Evolutionary conservation across 2,113 vertebrate genomes (phyloP), one percentile per base, ranked within the genome.

Genomic region (Fulmarus glacialis): DNA sequence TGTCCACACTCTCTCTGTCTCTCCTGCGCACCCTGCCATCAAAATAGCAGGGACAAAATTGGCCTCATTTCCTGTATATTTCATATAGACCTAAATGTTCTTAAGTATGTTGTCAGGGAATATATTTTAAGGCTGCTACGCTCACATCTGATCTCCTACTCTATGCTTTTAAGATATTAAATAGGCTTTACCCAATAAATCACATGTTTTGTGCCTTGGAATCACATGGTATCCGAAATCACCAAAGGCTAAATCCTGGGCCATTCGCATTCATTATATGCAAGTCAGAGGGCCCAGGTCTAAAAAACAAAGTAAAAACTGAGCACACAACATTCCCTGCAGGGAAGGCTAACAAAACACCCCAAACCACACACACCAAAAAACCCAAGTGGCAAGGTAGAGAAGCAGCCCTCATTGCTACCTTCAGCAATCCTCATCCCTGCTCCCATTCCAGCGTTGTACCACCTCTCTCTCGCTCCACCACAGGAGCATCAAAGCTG

Each of bases 161-260:
- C 77, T 15, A 32, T 60, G 87, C 83, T 91, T 96, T 94, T 85
- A 91, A 93, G 95, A 96, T 93, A 96, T 91, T 93, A 96, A 97
- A 95, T 79, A 80, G 77, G 70, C 58, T 95, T 89, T 94, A 79
- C 48, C 40, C 87, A 91, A 94, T 91, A 95, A 96, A 91, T 96
- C 92, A 94, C 52, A 43, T 27, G 45, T 67, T 90, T 89, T 63
- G 38, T 83, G 72, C 88, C 67, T 70, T 56, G 70, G 45, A 96
- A 93, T 90, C 86, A 75, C 72, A 79, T 38, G 52, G 56, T 79
- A 63, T 68, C 77, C 68, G 34, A 64, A 89, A 86, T 74, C 64
- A 93, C 60, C 56, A 58, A 84, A 92, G 36, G 73, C 77, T 79
- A 91, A 95, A 87, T 59, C 64, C 47, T 66, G 45, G 52, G 38